Evolutionary conservation across 2,888 invertebrate genomes (phyloP).

Genomic region (Drosophila kanekoi): DNA sequence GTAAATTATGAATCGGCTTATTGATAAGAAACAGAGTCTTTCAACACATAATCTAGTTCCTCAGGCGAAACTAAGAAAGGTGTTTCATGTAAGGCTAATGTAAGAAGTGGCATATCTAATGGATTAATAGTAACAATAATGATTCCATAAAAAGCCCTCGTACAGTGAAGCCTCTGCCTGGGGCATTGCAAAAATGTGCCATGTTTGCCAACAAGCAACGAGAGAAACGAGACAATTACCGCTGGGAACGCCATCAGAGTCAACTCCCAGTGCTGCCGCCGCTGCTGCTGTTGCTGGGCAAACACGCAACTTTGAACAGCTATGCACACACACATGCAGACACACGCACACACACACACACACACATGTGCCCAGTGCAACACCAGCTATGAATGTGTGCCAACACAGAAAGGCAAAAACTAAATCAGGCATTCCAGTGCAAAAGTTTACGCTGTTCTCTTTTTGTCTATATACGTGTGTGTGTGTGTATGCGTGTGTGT

Average conservation of each 20-base stretch:
- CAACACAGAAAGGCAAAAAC: conserved; percentile 65
- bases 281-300: conserved; percentile 33
- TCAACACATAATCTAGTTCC: too few relatives aligned
- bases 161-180: conserved; percentile 39
- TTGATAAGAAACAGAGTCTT: too few relatives aligned
- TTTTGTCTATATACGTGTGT: conserved; percentile 8
- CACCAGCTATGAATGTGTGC: conserved; percentile 66
- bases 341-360: conserved; percentile 2
- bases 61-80: too few relatives aligned
- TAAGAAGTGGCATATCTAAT: background rate
- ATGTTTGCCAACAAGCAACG: conserved; percentile 75
- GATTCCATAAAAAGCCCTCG: conserved; percentile 24
- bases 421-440: conserved; percentile 65
- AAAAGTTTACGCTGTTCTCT: conserved; percentile 52
- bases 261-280: conserved; percentile 28
- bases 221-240: conserved; percentile 81
- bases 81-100: too few relatives aligned
- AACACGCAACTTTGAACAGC: conserved; percentile 72
- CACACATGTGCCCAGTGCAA: conserved; percentile 8
- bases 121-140: background rate
- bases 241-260: conserved; percentile 57
- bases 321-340: conserved; percentile 45
- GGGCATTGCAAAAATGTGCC: conserved; percentile 55
- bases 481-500: conserved; percentile 16
- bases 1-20: too few relatives aligned